A percentile compares a stretch with the other conserved stretches of the same genome.
phyloP scores from a whole-genome alignment of 2,113 vertebrate species.

The Malurus cyaneus region DNA sequence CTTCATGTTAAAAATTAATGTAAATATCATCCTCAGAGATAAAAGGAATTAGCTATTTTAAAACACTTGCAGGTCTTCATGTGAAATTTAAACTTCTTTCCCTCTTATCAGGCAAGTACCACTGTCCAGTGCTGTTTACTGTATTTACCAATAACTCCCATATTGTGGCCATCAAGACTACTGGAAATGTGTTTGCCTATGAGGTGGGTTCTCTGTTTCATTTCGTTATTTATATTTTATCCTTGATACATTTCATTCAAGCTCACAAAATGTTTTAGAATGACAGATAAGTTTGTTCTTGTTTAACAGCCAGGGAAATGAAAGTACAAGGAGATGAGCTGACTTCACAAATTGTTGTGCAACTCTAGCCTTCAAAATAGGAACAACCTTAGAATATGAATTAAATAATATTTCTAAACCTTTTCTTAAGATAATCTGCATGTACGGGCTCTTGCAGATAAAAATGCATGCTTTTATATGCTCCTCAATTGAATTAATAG shows the following conservation, averaged over 20 bases:
- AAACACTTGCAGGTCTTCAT: background rate
- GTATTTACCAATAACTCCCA: constrained; percentile 97
- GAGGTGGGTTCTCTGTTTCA: constrained; percentile 77
- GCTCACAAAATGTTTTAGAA: background rate
- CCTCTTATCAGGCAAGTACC: constrained; percentile 85
- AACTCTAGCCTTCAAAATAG: background rate
- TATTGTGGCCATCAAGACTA: constrained; percentile 89
- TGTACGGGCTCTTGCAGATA: background rate
- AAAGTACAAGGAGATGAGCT: background rate
- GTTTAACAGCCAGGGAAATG: background rate
- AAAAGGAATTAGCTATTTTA: background rate
- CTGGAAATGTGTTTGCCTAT: constrained; percentile 91
- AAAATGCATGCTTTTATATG: background rate
- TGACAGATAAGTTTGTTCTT: background rate
- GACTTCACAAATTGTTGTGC: background rate
- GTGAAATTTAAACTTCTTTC: background rate
- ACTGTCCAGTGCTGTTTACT: constrained; percentile 93
- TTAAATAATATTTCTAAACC: background rate
- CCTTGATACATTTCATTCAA: background rate
- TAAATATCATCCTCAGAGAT: background rate
- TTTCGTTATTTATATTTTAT: background rate
- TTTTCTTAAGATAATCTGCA: background rate
- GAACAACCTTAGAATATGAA: background rate
- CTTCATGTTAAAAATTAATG: background rate
- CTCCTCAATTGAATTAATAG: background rate